A percentile compares a stretch with the other conserved stretches of the same genome.
These are phyloP conservation scores for Malurus melanocephalus DNA, from an alignment of 2,113 vertebrate species.

Conservation along the genomic window DNA sequence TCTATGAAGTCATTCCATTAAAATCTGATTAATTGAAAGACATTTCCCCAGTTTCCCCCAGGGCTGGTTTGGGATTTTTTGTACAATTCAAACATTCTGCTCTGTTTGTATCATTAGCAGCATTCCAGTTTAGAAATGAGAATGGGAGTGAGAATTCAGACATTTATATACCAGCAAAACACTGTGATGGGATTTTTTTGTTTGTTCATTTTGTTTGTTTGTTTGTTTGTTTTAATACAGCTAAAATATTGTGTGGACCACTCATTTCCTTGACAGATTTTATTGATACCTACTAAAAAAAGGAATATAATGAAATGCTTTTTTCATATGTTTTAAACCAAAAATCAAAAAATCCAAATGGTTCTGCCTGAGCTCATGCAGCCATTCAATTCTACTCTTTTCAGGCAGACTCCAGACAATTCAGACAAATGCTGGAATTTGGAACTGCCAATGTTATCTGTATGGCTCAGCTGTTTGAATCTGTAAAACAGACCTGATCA, in stretches of 20 bases:
- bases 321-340: not conserved
- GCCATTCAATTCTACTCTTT: not conserved
- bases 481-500: not conserved
- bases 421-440: not conserved
- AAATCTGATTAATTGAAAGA: not conserved
- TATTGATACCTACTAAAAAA: not conserved
- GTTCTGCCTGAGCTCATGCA: not conserved
- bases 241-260: not conserved
- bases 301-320: rapidly evolving
- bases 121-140: not conserved
- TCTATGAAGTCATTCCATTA: not conserved
- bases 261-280: not conserved
- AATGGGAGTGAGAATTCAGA: not conserved
- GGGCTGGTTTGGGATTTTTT: not conserved
- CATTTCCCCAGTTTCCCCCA: not conserved
- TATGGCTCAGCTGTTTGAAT: not conserved
- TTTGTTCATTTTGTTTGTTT: not conserved
- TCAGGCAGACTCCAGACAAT: not conserved
- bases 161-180: not conserved
- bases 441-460: rapidly evolving
- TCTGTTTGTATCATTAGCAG: not conserved
- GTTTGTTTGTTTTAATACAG: not conserved
- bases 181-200: rapidly evolving
- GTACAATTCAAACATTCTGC: not conserved
- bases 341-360: not conserved